phyloP scores from a whole-genome alignment of 2,797 vertebrate genomes.

The Masticophis lateralis region DNA sequence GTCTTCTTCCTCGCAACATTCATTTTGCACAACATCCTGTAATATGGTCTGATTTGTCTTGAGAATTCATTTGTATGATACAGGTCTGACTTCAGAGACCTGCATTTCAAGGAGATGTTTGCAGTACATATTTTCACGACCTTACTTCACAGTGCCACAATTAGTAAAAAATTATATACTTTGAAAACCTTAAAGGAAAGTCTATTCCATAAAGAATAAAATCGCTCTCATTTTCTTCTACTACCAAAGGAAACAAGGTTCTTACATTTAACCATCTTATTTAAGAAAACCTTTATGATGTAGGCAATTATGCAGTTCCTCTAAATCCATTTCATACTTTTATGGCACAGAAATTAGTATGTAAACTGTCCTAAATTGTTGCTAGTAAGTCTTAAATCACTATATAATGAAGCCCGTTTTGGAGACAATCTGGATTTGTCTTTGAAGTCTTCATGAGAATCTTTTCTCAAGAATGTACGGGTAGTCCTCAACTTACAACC shows the following conservation, averaged over 20 bases:
- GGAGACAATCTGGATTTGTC: conserved; percentile 14
- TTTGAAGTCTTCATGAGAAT: conserved; percentile 27
- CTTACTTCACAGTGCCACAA: conserved; percentile 11
- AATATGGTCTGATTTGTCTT: conserved; percentile 12
- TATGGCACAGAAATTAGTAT: conserved; percentile 22
- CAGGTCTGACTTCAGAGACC: conserved; percentile 26
- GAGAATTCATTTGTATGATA: conserved; percentile 9
- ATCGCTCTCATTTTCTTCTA: background rate
- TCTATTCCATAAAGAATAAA: background rate
- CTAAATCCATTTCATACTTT: background rate
- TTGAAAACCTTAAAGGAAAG: conserved; percentile 30
- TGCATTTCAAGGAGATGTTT: conserved; percentile 17
- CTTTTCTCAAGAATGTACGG: conserved; percentile 11
- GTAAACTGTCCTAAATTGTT: conserved; percentile 6
- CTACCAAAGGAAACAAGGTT: background rate
- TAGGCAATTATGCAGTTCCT: conserved; percentile 14
- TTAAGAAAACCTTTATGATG: conserved; percentile 30
- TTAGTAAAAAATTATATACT: conserved; percentile 30
- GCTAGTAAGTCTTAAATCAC: conserved; percentile 19
- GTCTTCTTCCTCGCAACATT: background rate
- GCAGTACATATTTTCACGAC: conserved; percentile 16
- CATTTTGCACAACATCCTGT: conserved; percentile 15
- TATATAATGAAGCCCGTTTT: background rate
- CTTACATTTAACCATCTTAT: conserved; percentile 27
- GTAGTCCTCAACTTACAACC: background rate